Evolutionary conservation across 53 echinoderm and acorn worm species (phyloP).

Genomic region (Astropecten irregularis): DNA sequence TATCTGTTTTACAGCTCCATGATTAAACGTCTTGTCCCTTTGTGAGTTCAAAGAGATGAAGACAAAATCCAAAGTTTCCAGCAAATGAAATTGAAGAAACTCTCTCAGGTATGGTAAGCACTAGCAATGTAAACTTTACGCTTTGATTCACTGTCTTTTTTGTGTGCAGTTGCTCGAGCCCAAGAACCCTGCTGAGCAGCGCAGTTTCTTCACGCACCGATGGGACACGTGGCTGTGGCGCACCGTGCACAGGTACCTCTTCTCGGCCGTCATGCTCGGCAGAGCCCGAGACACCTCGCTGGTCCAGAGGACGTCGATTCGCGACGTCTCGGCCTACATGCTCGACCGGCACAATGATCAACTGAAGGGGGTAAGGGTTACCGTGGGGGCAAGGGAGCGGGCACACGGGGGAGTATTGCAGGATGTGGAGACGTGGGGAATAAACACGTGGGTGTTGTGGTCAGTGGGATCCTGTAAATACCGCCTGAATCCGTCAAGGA

Average conservation of each 20-base stretch:
- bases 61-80: no score
- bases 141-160: no score
- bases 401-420: background rate
- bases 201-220: background rate
- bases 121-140: no score
- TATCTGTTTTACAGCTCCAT: no score
- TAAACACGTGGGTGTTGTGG: no score
- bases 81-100: no score
- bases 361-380: background rate
- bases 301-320: background rate
- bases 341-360: background rate
- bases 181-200: background rate
- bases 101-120: no score
- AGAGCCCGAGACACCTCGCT: background rate
- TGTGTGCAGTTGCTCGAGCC: background rate
- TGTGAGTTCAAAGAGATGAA: no score
- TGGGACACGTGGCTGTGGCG: slow-evolving; percentile 14
- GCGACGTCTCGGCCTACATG: background rate
- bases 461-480: no score
- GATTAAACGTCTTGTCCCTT: no score
- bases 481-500: no score
- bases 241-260: background rate
- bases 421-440: no score
- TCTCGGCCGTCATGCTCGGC: background rate
- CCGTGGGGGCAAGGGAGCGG: background rate